Evolutionary conservation across 2,888 invertebrate genomes (phyloP), one percentile per base, ranked within the genome.

Genomic region (Gymnocheta viridis): DNA sequence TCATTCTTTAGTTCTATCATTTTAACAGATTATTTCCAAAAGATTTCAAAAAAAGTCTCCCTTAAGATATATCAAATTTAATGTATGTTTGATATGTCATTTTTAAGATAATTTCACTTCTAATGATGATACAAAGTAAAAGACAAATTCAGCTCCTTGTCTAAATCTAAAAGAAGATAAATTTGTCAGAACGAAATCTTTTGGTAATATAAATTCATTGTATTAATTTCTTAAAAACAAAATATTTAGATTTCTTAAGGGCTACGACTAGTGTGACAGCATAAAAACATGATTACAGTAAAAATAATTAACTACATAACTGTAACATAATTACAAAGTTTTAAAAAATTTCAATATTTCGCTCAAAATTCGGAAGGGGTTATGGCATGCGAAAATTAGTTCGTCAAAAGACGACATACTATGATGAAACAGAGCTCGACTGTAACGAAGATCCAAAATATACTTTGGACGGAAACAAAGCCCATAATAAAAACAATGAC

Each of bases 1-100:
- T 4, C 4, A 12, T 70, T 70, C 22, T 56, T 72, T 56, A 58
- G 58, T 44, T 72, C 22, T 58, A 58, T n/a, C 58, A 72, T 58
- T 70, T 19, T 14, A 44, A 14, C 44, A 17, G 7, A 24, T 7
- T 54, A 54, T 22, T 4, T 29, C n/a, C 0, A 22, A 22, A 51
- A 12, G 4, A 51, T 10, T 17, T 7, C 5, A 17, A 47, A 47
- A 47, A 47, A 7, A n/a, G 4, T 22, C 4, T 49, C 22, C n/a
- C 10, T 22, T 5, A 9, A 10, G 9, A 47, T 4, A 32, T 35
- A 3, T 24, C 6, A 1, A 58, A 12, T 41, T 22, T 41, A 4
- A n/a, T n/a, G n/a, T n/a, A n/a, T n/a, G n/a, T n/a, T n/a, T n/a
- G n/a, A n/a, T n/a, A n/a, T n/a, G n/a, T n/a, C n/a, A n/a, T n/a